Base-by-base conservation (phyloP, 2,888 invertebrate genomes). In the Cancer borealis region DNA sequence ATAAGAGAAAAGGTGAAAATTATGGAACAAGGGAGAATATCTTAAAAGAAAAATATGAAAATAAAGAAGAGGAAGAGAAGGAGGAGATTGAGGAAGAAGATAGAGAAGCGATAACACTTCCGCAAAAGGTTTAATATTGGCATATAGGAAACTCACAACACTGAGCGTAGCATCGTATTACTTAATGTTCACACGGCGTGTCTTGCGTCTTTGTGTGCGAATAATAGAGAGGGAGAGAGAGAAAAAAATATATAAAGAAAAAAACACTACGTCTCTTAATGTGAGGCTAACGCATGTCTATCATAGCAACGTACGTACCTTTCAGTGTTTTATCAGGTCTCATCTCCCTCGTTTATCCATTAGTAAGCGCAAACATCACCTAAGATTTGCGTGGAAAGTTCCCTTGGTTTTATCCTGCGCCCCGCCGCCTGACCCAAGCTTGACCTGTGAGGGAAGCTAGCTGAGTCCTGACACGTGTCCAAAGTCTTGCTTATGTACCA, bases 191-290 rank as follows among this genome's bases (percentile, higher is more conserved):
- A 26, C 79, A 30, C 30, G 2, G 30, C 30, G 30, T 79, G 8
- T 8, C 30, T 79, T 30, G 73, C 10, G 79, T 14, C 30, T 79
- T 26, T 30, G 79, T 79, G 79, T 79, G 79, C 30, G 66, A 66
- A n/a, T n/a, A n/a, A 66, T n/a, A 66, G 66, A 21, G 66, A 66
- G 66, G n/a, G 66, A 66, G n/a, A 66, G 66, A 66, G 66, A 66
- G 66, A 66, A n/a, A 21, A n/a, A 66, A n/a, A 66, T 21, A 66
- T 21, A 66, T 21, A 66, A 4, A n/a, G n/a, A 66, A n/a, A 66
- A n/a, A 66, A n/a, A 66, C n/a, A 66, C n/a, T n/a, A n/a, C 21
- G 66, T 66, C 21, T 66, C 17, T n/a, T 6, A 66, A 4, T n/a
- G 21, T n/a, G 66, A 4, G n/a, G n/a, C 0, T 5, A 30, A 30